Percentiles rank a stretch among this genome's conserved stretches.
phyloP scores from a whole-genome alignment of 2,113 vertebrate genomes.

The Cinclus cinclus region DNA sequence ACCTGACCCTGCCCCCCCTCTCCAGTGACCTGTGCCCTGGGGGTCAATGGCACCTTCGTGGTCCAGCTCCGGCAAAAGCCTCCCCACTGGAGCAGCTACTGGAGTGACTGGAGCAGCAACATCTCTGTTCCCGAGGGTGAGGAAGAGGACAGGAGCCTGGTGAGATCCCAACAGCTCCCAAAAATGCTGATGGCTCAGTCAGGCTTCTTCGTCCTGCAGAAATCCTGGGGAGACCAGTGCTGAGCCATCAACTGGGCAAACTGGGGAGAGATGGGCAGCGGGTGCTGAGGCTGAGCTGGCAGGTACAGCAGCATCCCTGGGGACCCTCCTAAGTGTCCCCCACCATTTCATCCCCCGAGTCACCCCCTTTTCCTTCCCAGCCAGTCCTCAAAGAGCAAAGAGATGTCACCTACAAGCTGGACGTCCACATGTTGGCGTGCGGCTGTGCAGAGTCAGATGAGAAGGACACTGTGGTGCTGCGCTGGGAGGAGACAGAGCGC shows the following conservation, averaged over 20 bases:
- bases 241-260: background rate
- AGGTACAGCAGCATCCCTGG: background rate
- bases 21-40: constrained; percentile 65
- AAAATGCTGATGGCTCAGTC: background rate
- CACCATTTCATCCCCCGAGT: fast-evolving
- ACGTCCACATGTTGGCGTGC: background rate
- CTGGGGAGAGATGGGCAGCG: constrained; percentile 33
- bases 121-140: constrained; percentile 71
- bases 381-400: background rate
- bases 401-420: background rate
- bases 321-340: background rate
- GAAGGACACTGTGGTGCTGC: background rate
- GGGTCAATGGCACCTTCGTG: background rate
- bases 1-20: background rate
- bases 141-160: background rate
- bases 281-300: constrained; percentile 27
- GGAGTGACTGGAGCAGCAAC: constrained; percentile 75
- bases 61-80: constrained; percentile 65
- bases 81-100: constrained; percentile 26
- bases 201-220: background rate
- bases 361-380: background rate
- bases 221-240: background rate
- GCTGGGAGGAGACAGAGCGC: background rate
- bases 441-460: background rate
- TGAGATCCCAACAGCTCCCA: background rate